Base-by-base conservation (phyloP, 2,888 invertebrate species). In the Priocnemis perturbator region DNA sequence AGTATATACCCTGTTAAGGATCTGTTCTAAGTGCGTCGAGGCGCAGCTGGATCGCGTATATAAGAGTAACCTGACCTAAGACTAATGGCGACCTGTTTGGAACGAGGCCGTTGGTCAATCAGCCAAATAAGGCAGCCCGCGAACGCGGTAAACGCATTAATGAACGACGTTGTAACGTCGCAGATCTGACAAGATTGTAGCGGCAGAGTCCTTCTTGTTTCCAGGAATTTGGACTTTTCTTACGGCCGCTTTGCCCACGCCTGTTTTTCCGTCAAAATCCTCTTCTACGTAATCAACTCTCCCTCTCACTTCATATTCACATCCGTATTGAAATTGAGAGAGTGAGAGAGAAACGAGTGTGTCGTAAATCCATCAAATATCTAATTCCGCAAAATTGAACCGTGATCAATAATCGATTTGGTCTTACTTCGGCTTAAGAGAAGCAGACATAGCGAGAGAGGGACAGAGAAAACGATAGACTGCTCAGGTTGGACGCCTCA, bases 81-180 rank as follows among this genome's bases (percentile, higher is more conserved):
- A 64, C 57, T 26, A 50, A 64, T 62, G 47, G 44, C 71, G 73
- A 72, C 62, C 73, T 56, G 74, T 74, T 78, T 73, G 67, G 62
- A 75, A 71, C 68, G 72, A 75, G 76, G 74, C 59, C 74, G 71
- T 81, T 78, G 76, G 82, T 80, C 80, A 78, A 82, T 81, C 73
- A 64, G 61, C 81, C 81, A 76, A 81, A 81, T 80, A 80, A 64
- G 81, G 82, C 57, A 47, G 60, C 62, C 60, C 53, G 48, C 66
- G 55, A 37, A 55, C 47, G 44, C 64, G 55, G 57, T 45, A 61
- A 23, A 60, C 60, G 67, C 65, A 60, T 71, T 71, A 67, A 37
- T 9, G 37, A 50, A 71, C 67, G 61, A 74, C 77, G 75, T 68
- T 69, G 77, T 73, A 37, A 73, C 77, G 67, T 65, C 68, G 53